A percentile compares a stretch with the other conserved stretches of the same genome.
phyloP scores from a whole-genome alignment of 2,797 vertebrate genomes.

The Coregonus ussuriensis region DNA sequence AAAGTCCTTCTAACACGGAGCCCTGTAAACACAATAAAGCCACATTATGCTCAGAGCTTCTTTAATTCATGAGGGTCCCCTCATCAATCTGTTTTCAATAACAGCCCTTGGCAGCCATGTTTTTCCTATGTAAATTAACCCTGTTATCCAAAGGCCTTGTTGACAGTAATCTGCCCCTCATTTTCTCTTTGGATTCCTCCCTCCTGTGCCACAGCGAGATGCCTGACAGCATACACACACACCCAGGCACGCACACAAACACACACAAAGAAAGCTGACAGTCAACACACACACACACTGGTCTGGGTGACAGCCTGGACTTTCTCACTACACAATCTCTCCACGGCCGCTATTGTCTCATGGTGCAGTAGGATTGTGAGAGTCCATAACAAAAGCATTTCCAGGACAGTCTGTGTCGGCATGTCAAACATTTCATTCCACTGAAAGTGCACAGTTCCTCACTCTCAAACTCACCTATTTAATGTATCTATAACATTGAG shows the following conservation, averaged over 20 bases:
- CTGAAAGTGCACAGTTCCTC: not conserved
- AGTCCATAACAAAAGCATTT: not conserved
- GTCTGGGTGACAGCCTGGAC: not conserved
- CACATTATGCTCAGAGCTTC: constrained; percentile 41
- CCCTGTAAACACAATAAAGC: not conserved
- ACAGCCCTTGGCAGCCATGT: constrained; percentile 26
- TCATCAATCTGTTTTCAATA: constrained; percentile 58
- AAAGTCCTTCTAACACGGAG: constrained; percentile 36
- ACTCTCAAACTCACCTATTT: not conserved
- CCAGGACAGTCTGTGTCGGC: constrained; percentile 4
- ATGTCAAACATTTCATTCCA: not conserved
- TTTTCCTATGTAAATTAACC: constrained; percentile 52
- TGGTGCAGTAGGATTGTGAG: not conserved
- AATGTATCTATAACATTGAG: not conserved
- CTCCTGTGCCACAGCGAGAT: not conserved
- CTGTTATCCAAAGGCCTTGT: constrained; percentile 16
- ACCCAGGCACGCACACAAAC: not conserved
- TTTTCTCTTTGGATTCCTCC: constrained; percentile 29
- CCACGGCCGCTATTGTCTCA: not conserved
- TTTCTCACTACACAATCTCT: not conserved
- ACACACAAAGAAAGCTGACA: constrained; percentile 29
- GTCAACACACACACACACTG: constrained; percentile 25
- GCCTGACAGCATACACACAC: constrained; percentile 10
- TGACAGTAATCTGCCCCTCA: constrained; percentile 46
- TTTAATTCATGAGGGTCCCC: constrained; percentile 50